phyloP scores from a whole-genome alignment of 1,140 invertebrate species.

The Proctacanthus coquilletti region DNA sequence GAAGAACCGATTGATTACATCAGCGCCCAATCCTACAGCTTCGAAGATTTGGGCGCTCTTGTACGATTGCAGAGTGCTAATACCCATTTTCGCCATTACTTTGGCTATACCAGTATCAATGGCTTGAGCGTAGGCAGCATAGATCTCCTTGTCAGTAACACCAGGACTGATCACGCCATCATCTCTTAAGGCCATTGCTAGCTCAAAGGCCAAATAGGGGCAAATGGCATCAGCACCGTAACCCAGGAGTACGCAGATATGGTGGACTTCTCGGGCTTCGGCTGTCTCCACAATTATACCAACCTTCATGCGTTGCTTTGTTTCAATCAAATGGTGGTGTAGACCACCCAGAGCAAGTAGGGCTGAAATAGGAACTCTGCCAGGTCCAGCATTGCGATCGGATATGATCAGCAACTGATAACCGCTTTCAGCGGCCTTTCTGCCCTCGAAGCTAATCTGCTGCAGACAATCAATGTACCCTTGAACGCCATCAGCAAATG shows the following conservation, averaged over 20 bases:
- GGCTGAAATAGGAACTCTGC: slow-evolving; percentile 63
- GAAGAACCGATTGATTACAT: slow-evolving; percentile 93
- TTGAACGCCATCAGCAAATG: slow-evolving; percentile 45
- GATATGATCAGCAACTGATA: slow-evolving; percentile 82
- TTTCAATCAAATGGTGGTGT: slow-evolving; percentile 91
- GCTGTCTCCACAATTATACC: slow-evolving; percentile 85
- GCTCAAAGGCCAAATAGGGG: slow-evolving; percentile 92
- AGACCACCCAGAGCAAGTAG: slow-evolving; percentile 79
- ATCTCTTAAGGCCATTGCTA: slow-evolving; percentile 62
- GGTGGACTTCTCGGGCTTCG: slow-evolving; percentile 91
- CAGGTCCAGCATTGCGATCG: slow-evolving; percentile 59
- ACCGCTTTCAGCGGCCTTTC: slow-evolving; percentile 57
- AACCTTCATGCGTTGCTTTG: slow-evolving; percentile 90
- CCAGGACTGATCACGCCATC: slow-evolving; percentile 63
- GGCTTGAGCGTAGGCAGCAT: slow-evolving; percentile 39
- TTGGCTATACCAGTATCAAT: slow-evolving; percentile 72
- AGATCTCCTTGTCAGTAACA: slow-evolving; percentile 74
- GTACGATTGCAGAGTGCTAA: slow-evolving; percentile 97
- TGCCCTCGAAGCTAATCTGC: slow-evolving; percentile 66
- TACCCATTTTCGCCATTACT: slow-evolving; percentile 99
- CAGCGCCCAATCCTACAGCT: slow-evolving; percentile 82
- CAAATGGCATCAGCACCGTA: slow-evolving; percentile 97
- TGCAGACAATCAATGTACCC: slow-evolving; percentile 68
- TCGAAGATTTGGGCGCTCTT: slow-evolving; percentile 99
- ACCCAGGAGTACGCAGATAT: slow-evolving; percentile 88